Conservation (phyloP, 2,797 vertebrate genomes). For the Acomys russatus region DNA sequence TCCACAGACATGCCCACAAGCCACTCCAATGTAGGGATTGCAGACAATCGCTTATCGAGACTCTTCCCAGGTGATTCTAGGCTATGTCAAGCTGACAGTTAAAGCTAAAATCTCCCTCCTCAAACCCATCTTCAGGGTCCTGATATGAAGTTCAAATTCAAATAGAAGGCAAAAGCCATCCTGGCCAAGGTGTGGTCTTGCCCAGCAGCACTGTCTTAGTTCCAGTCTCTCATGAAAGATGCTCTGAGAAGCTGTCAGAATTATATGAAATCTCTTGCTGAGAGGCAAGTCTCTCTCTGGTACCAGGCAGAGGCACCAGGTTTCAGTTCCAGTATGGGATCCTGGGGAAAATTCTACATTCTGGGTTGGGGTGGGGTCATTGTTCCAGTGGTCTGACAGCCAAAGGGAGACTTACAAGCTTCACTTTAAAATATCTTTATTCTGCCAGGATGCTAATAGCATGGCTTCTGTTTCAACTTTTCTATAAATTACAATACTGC, state of each 20-base stretch:
- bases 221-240: neutral
- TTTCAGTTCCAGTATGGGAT: neutral
- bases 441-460: neutral
- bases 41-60: neutral
- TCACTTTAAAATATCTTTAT: neutral
- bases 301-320: neutral
- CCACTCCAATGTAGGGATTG: neutral
- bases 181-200: neutral
- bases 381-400: neutral
- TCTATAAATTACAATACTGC: neutral
- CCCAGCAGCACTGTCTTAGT: neutral
- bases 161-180: neutral
- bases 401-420: neutral
- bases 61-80: neutral
- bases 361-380: neutral
- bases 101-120: neutral
- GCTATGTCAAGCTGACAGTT: neutral
- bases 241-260: neutral
- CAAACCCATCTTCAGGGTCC: neutral
- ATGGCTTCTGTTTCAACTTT: neutral
- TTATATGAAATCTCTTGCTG: neutral
- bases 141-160: neutral
- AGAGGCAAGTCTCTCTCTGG: neutral
- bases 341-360: neutral
- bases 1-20: neutral